phyloP scores from a whole-genome alignment of 2,113 vertebrate species.

The Sylvia atricapilla region DNA sequence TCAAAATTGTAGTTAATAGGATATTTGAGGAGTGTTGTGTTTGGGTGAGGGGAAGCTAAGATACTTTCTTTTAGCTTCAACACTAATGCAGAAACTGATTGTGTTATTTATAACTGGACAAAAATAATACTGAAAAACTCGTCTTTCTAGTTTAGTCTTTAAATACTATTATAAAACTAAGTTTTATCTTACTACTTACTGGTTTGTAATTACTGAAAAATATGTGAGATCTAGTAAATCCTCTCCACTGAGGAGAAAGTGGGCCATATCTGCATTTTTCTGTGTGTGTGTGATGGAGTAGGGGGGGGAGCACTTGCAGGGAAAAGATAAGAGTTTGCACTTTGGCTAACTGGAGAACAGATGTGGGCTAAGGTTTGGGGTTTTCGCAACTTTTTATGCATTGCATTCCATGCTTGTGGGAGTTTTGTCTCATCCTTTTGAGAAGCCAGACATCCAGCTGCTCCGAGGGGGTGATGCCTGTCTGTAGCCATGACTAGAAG shows the following conservation, averaged over 20 bases:
- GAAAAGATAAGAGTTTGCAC: not conserved
- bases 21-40: not conserved
- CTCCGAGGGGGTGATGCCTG: not conserved
- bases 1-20: not conserved
- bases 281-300: not conserved
- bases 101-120: not conserved
- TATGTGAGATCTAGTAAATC: not conserved
- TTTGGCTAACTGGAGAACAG: not conserved
- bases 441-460: slow-evolving; percentile 1
- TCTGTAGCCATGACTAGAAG: not conserved
- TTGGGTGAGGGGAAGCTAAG: not conserved
- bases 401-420: not conserved
- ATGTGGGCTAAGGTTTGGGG: not conserved
- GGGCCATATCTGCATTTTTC: not conserved
- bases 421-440: not conserved
- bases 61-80: not conserved
- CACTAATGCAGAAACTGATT: not conserved
- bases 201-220: not conserved
- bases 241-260: not conserved
- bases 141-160: not conserved
- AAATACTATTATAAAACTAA: not conserved
- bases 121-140: not conserved
- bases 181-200: not conserved
- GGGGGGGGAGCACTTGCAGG: not conserved
- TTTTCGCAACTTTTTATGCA: not conserved